Base-by-base conservation (phyloP, 2,888 invertebrate genomes). In the Clusia tigrina region DNA sequence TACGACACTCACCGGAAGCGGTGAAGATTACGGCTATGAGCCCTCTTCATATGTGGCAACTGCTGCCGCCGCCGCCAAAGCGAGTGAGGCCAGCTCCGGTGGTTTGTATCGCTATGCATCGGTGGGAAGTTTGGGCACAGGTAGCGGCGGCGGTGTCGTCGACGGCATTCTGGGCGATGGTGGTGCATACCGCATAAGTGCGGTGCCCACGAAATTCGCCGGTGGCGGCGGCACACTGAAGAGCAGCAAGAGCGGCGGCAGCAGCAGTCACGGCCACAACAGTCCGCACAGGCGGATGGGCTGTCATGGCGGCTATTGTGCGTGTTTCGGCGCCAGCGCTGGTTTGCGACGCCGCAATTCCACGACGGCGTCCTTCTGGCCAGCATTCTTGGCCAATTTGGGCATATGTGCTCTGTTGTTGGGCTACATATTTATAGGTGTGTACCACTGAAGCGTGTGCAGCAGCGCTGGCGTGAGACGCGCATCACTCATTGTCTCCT, bases 401-500 rank as follows among this genome's bases (percentile, higher is more conserved):
- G 67, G 67, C 22, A 67, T 67, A 51, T 65, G 63, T 22, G 63
- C 65, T 17, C 32, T 67, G 54, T 38, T 67, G 58, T 42, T 67
- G 23, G 65, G 65, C 22, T 67, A 67, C 57, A 59, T 67, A 22
- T 48, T 67, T 37, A 58, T 65, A 42, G 67, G 67, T 67, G 60
- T 65, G 67, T 63, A 25, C 6, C 38, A 17, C n/a, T 42, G 42
- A 42, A 42, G 42, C 42, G n/a, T 32, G 5, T 32, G 32, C 32
- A 9, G 32, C 32, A n/a, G n/a, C n/a, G n/a, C n/a, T n/a, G 42
- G 23, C 51, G 15, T 58, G 22, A 9, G 38, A n/a, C 42, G n/a
- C 42, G 10, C 42, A 42, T 42, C 42, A 42, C n/a, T 42, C n/a
- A 42, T 42, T 15, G 42, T 42, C n/a, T 42, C 10, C 32, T 12